A percentile compares a stretch with the other conserved stretches of the same genome.
Evolutionary conservation across 2,888 invertebrate genomes (phyloP).

Genomic region (Heteromyza rotundicornis): DNA sequence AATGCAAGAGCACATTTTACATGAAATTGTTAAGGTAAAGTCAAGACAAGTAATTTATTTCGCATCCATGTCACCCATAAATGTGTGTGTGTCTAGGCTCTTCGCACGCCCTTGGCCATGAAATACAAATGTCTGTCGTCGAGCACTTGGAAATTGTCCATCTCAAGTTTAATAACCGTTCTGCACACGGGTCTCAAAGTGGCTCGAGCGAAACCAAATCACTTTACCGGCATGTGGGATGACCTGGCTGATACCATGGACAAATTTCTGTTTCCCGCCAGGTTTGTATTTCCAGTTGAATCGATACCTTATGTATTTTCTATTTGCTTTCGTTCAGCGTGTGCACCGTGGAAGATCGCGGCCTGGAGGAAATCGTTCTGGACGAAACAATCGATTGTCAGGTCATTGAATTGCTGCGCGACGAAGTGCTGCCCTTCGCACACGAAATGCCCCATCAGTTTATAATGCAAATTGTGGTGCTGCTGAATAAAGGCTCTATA

Average conservation of each 20-base stretch:
- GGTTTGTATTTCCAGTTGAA: conserved; percentile 63
- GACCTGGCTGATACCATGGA: conserved; percentile 85
- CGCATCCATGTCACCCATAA: background rate
- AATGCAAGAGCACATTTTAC: conserved; percentile 74
- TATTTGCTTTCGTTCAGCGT: too few species aligned
- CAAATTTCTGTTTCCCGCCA: conserved; percentile 88
- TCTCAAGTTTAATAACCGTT: conserved; percentile 77
- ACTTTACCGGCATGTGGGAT: conserved; percentile 82
- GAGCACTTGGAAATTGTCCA: conserved; percentile 83
- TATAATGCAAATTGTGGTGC: conserved; percentile 79
- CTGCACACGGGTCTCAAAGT: conserved; percentile 86
- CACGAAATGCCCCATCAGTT: conserved; percentile 80
- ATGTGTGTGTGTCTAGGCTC: conserved; percentile 65
- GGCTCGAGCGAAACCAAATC: conserved; percentile 78
- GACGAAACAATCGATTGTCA: conserved; percentile 84
- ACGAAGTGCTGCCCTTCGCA: conserved; percentile 82
- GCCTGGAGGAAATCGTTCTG: conserved; percentile 67
- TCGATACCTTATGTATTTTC: background rate
- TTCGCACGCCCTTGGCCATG: conserved; percentile 76
- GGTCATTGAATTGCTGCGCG: conserved; percentile 80
- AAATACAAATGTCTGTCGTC: conserved; percentile 83
- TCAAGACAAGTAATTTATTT: conserved; percentile 1
- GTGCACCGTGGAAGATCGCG: conserved; percentile 66
- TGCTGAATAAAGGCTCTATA: conserved; percentile 86
- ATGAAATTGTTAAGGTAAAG: conserved; percentile 68